phyloP scores from a whole-genome alignment of 2,797 vertebrate species.

The Eutrigla gurnardus region DNA sequence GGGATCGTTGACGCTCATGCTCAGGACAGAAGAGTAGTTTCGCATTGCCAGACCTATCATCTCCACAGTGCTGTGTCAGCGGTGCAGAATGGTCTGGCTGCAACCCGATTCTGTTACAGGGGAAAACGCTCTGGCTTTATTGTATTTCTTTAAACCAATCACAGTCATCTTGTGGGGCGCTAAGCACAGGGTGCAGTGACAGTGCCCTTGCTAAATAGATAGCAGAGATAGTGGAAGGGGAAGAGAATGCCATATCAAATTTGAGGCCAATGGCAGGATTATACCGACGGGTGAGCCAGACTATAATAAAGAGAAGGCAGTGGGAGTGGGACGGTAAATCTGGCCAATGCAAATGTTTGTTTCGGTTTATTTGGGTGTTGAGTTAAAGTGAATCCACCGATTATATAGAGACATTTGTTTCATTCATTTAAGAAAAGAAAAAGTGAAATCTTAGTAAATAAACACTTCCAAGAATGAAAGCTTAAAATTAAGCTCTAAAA shows the following conservation, averaged over 20 bases:
- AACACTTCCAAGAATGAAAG: constrained; percentile 26
- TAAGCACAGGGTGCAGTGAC: background rate
- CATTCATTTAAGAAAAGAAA: background rate
- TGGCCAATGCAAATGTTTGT: background rate
- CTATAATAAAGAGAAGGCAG: background rate
- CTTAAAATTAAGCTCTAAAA: constrained; percentile 28
- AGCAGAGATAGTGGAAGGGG: background rate
- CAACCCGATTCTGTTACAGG: background rate
- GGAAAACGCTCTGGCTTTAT: background rate
- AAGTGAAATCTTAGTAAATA: background rate
- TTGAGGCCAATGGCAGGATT: background rate
- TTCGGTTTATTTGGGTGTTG: background rate
- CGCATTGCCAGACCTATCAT: background rate
- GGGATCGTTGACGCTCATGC: no score
- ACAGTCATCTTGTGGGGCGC: background rate
- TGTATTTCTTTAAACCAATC: background rate
- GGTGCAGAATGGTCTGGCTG: background rate
- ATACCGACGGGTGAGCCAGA: background rate
- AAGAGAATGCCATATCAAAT: background rate
- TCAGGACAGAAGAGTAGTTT: background rate
- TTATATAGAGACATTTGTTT: constrained; percentile 20
- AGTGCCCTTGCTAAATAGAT: background rate
- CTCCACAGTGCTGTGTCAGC: background rate
- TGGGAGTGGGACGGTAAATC: background rate
- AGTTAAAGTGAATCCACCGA: background rate